phyloP scores from a whole-genome alignment of 2,113 vertebrate genomes.

The Rhinichthys klamathensis region DNA sequence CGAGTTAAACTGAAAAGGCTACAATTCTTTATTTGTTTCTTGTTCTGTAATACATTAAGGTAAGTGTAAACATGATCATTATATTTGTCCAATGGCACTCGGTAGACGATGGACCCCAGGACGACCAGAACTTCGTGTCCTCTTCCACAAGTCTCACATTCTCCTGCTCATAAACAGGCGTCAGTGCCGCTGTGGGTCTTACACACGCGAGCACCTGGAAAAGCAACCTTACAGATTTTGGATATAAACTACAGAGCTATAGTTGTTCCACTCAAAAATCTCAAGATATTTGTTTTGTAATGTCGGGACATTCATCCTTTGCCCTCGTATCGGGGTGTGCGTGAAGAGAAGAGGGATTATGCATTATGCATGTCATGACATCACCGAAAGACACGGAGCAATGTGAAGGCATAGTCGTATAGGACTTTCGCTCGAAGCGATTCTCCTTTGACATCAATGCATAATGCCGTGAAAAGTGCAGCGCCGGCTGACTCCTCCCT shows the following conservation, averaged over 20 bases:
- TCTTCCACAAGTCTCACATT: slow-evolving; percentile 25
- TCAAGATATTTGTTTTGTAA: neutral
- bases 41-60: slow-evolving; percentile 57
- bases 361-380: neutral
- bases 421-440: neutral
- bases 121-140: neutral
- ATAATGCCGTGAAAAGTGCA: slow-evolving; percentile 54
- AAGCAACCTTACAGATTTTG: neutral
- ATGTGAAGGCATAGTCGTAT: slow-evolving; percentile 29
- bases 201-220: slow-evolving; percentile 39
- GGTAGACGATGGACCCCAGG: slow-evolving; percentile 32
- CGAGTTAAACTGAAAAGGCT: slow-evolving; percentile 59
- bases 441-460: slow-evolving; percentile 43
- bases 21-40: slow-evolving; percentile 49
- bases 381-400: slow-evolving; percentile 12
- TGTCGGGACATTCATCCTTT: neutral
- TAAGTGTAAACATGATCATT: slow-evolving; percentile 60
- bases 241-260: slow-evolving; percentile 13
- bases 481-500: slow-evolving; percentile 38
- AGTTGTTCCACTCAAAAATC: neutral
- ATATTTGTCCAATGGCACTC: slow-evolving; percentile 45
- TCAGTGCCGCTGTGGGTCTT: neutral
- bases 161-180: neutral
- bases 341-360: neutral
- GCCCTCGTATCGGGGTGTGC: neutral